phyloP scores from a whole-genome alignment of 2,888 invertebrate genomes.

The Cancer borealis region DNA sequence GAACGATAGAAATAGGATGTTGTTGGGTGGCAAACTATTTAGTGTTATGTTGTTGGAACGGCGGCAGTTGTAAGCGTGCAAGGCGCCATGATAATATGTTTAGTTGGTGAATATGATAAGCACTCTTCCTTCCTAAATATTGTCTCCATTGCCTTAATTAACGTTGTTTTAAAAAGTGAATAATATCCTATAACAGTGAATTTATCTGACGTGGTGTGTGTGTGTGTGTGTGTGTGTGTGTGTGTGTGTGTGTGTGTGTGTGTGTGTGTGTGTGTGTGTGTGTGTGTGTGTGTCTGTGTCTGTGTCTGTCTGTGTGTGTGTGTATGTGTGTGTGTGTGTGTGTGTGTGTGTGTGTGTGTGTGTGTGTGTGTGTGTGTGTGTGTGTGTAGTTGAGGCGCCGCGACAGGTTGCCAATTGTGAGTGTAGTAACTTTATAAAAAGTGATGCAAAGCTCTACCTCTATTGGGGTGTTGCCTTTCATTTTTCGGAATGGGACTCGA shows the following conservation, averaged over 20 bases:
- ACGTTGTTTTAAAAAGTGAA: neutral
- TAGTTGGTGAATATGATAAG: neutral
- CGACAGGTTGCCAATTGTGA: neutral
- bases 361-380: neutral
- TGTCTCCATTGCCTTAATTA: neutral
- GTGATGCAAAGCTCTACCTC: neutral
- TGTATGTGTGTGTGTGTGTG: neutral
- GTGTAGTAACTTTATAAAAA: neutral
- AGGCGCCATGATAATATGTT: neutral
- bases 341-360: no score
- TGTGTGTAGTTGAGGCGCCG: neutral
- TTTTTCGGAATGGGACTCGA: neutral
- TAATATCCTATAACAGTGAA: neutral
- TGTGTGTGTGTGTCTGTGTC: no score
- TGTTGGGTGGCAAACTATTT: neutral
- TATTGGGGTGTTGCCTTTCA: neutral
- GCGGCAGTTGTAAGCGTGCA: neutral
- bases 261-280: no score
- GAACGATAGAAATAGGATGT: neutral
- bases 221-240: no score
- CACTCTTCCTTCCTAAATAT: neutral
- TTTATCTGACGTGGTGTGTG: neutral
- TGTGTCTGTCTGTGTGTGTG: neutral
- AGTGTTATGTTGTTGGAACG: neutral
- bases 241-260: no score